Base-by-base conservation (phyloP, 2,888 invertebrate species). In the Furcula furcula region DNA sequence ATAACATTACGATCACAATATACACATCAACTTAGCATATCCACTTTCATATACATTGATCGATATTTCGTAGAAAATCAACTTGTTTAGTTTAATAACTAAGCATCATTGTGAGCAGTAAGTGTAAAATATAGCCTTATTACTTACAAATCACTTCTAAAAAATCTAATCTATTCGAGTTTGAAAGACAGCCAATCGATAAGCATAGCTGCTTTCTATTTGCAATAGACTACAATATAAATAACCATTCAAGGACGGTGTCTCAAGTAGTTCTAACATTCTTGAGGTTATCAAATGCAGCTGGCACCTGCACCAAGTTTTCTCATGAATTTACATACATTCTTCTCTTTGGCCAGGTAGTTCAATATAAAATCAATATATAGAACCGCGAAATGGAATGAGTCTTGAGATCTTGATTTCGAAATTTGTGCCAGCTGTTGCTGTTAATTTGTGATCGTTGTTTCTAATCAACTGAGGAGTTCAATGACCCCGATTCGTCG, bases 391-490 rank as follows among this genome's bases (percentile, higher is more conserved):
- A 26, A 13, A 9, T 14, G 14, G n/a, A n/a, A n/a, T n/a, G n/a
- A n/a, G n/a, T n/a, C 34, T 45, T 39, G 33, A 39, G 34, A 51
- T 41, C 46, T 51, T 47, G 46, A 60, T 55, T 57, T 55, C 47
- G 59, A 57, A 52, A 64, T 61, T 60, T 56, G 54, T 52, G 50
- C 34, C 49, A 42, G 34, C 29, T 40, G 36, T 40, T 44, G n/a
- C n/a, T n/a, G 44, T 44, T 56, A 68, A 66, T 72, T 70, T 61
- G 52, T 58, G 59, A 60, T 66, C 58, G 65, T 67, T 71, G 64
- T 64, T 68, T 71, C 68, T 73, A 67, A 74, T 74, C 65, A 62
- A 71, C 53, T 50, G 57, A 54, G 53, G 55, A 57, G 68, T 67
- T 63, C 71, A 58, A 56, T 53, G 72, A 69, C 66, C 70, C 51